Conservation (phyloP, 2,888 invertebrate genomes). For the Mycogona germanica region DNA sequence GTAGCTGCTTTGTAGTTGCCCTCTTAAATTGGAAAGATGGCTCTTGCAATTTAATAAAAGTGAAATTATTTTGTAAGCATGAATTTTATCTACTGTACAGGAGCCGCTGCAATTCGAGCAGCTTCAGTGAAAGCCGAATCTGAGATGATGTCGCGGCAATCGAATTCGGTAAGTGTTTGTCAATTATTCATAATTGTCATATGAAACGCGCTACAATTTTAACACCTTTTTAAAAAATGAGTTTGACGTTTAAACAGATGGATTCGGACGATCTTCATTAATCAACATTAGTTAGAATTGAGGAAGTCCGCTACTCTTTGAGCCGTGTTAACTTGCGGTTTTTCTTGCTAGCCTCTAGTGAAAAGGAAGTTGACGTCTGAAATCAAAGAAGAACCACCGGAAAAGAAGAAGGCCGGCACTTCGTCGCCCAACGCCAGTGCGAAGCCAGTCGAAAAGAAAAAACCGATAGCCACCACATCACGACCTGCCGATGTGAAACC, state of each 20-base stretch:
- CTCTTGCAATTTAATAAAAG: no score
- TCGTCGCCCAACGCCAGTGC: no score
- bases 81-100: constrained; percentile 24
- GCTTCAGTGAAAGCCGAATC: constrained; percentile 28
- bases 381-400: neutral
- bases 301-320: no score
- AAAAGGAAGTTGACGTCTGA: no score
- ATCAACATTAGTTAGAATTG: no score
- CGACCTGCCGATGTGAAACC: no score
- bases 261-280: no score
- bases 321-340: no score
- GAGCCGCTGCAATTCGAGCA: constrained; percentile 41
- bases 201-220: no score
- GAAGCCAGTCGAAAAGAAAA: neutral
- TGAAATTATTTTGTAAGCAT: neutral
- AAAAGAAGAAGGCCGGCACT: neutral
- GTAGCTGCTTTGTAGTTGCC: constrained; percentile 22
- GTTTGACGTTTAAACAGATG: no score
- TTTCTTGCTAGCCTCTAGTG: no score
- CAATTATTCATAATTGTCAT: neutral
- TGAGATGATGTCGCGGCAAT: neutral
- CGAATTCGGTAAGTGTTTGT: neutral
- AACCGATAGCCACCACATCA: neutral
- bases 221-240: no score
- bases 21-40: neutral